A percentile compares a stretch with the other conserved stretches of the same genome.
phyloP scores from a whole-genome alignment of 2,113 vertebrate genomes.

The Microtus montanus region DNA sequence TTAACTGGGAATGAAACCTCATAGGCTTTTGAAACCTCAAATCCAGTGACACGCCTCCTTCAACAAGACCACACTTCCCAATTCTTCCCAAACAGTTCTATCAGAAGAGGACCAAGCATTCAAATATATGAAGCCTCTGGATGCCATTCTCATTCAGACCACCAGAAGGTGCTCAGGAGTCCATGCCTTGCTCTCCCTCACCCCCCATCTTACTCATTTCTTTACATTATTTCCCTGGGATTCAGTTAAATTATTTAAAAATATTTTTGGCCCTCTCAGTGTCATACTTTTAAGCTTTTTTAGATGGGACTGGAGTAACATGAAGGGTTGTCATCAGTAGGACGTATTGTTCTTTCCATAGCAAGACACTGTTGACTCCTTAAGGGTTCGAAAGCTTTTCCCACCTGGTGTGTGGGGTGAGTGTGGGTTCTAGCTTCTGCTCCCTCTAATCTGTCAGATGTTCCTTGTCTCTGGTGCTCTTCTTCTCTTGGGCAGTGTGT shows the following conservation, averaged over 20 bases:
- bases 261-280: background rate
- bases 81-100: background rate
- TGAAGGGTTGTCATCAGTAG: background rate
- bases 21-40: background rate
- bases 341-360: background rate
- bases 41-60: background rate
- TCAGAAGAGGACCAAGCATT: background rate
- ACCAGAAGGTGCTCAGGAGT: background rate
- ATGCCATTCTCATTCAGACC: background rate
- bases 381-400: background rate
- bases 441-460: background rate
- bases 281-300: slow-evolving; percentile 18
- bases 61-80: background rate
- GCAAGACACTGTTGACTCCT: background rate
- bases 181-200: background rate
- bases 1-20: background rate
- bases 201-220: background rate
- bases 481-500: background rate
- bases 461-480: background rate
- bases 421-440: background rate
- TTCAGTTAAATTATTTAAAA: background rate
- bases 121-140: background rate
- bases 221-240: background rate
- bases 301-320: background rate
- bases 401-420: background rate